Conservation (phyloP, 2,888 invertebrate genomes). For the Acanthosepion pharaonis region DNA sequence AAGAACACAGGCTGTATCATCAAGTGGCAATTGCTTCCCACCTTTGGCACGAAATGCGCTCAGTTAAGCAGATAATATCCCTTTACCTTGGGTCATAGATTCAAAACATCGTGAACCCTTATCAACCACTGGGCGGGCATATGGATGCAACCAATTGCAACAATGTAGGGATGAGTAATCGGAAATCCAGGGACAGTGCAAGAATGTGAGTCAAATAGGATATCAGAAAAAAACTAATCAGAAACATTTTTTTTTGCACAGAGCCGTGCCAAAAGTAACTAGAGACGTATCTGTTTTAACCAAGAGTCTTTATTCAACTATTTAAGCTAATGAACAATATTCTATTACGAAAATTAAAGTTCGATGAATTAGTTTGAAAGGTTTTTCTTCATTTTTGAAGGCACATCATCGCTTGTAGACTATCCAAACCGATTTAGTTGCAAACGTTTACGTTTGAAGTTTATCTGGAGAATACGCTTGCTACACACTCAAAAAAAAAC, state of each 20-base stretch:
- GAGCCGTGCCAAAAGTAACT: neutral
- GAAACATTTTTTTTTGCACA: neutral
- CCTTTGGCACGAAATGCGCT: neutral
- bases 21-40: neutral
- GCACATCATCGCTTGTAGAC: no score
- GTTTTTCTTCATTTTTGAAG: no score
- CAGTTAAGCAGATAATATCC: neutral
- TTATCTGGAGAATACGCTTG: no score
- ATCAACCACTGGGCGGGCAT: neutral
- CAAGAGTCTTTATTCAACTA: neutral
- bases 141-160: constrained; percentile 8
- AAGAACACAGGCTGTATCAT: neutral
- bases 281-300: neutral
- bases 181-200: neutral
- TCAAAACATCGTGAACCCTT: neutral
- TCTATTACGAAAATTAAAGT: no score
- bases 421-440: no score
- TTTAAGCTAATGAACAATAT: no score
- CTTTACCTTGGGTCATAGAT: neutral
- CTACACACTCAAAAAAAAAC: no score
- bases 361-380: no score
- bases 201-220: neutral
- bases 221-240: neutral
- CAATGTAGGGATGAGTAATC: neutral
- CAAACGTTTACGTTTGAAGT: no score